A percentile compares a stretch with the other conserved stretches of the same genome.
phyloP scores from a whole-genome alignment of 2,888 invertebrate genomes.

The Trimorus sp. region DNA sequence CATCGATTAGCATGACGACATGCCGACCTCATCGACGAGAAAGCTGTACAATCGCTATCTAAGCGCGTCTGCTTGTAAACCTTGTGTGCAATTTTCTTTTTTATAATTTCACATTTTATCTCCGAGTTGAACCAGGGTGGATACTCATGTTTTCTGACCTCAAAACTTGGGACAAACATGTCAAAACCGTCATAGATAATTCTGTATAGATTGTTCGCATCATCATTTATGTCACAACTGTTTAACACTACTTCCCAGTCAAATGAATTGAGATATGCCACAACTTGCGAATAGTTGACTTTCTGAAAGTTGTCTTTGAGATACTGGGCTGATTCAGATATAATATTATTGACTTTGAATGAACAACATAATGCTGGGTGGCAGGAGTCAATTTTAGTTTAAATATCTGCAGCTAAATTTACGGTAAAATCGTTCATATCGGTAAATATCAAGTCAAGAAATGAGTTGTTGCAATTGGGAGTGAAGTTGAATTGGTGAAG shows the following conservation, averaged over 20 bases:
- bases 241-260: neutral
- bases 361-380: neutral
- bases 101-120: neutral
- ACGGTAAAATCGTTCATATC: neutral
- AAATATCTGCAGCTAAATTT: neutral
- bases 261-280: slow-evolving; percentile 1
- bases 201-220: slow-evolving; percentile 6
- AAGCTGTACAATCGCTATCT: neutral
- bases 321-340: too few species aligned
- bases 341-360: too few species aligned
- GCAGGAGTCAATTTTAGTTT: neutral
- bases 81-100: slow-evolving; percentile 15
- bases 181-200: slow-evolving; percentile 9
- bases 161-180: neutral
- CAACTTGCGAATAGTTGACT: too few species aligned
- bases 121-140: slow-evolving; percentile 12
- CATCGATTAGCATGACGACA: neutral
- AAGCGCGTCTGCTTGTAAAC: neutral
- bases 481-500: slow-evolving; percentile 11
- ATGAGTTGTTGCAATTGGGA: slow-evolving; percentile 11
- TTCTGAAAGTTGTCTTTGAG: too few species aligned
- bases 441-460: slow-evolving; percentile 8
- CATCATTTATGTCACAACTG: slow-evolving; percentile 6
- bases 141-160: neutral
- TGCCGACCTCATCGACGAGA: neutral